A percentile compares a stretch with the other conserved stretches of the same genome.
These are phyloP conservation scores for Ophthalmolycus amberensis DNA, from an alignment of 2,113 vertebrate species.

Conservation along the genomic window DNA sequence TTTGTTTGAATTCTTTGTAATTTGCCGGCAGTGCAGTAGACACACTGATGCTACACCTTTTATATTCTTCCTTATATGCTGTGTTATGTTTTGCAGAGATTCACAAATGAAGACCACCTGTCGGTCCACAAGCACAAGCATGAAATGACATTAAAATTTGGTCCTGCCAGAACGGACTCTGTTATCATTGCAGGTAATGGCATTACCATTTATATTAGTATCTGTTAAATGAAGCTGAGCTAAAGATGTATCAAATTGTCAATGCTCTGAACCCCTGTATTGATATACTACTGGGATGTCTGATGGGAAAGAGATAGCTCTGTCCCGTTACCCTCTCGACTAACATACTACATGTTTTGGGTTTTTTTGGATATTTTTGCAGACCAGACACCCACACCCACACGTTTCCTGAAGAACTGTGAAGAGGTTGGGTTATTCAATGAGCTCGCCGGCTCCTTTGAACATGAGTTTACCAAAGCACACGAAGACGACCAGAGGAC, in stretches of 20 bases:
- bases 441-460: slow-evolving; percentile 95
- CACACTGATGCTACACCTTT: background rate
- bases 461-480: slow-evolving; percentile 95
- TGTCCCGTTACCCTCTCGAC: background rate
- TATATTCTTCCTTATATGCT: background rate
- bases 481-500: slow-evolving; percentile 92
- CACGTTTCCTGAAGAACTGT: slow-evolving; percentile 98
- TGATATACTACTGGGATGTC: background rate
- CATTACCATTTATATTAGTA: background rate
- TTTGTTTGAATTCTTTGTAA: background rate
- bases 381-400: slow-evolving; percentile 99
- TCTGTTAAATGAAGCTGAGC: background rate
- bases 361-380: background rate
- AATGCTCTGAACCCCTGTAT: background rate
- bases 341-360: slow-evolving; percentile 13
- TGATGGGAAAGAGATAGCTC: background rate
- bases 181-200: slow-evolving; percentile 95
- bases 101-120: slow-evolving; percentile 99
- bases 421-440: slow-evolving; percentile 98
- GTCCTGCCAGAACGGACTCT: slow-evolving; percentile 95
- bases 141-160: slow-evolving; percentile 99
- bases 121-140: slow-evolving; percentile 99
- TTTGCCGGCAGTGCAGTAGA: background rate
- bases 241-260: background rate
- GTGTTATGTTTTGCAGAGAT: slow-evolving; percentile 84